Evolutionary conservation across 2,797 vertebrate genomes (phyloP).

Genomic region (Salarias fasciatus): DNA sequence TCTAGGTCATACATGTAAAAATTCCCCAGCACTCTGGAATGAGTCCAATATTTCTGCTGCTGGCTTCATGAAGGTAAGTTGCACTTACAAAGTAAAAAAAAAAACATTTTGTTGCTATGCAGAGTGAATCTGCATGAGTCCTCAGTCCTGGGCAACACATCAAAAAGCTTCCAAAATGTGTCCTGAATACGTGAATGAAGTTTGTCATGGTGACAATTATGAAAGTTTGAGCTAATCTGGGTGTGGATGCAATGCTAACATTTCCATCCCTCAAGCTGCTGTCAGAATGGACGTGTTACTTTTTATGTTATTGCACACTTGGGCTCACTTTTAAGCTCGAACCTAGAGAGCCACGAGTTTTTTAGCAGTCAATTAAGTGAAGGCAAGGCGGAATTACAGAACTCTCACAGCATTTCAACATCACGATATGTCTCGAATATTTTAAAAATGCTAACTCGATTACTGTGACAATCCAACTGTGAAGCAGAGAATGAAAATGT

Average conservation of each 20-base stretch:
- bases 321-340: constrained; percentile 6
- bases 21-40: constrained; percentile 31
- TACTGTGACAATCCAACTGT: too few species aligned
- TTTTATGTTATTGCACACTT: constrained; percentile 5
- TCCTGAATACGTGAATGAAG: constrained; percentile 46
- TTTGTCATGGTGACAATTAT: constrained; percentile 26
- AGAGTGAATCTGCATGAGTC: constrained; percentile 51
- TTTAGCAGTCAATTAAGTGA: constrained; percentile 6
- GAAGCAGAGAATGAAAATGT: too few species aligned
- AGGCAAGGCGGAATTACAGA: too few species aligned
- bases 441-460: too few species aligned
- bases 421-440: too few species aligned
- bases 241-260: not conserved
- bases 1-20: constrained; percentile 45
- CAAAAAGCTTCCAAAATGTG: constrained; percentile 51
- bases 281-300: not conserved
- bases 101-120: constrained; percentile 38
- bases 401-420: too few species aligned
- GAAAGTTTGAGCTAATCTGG: not conserved
- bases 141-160: constrained; percentile 57
- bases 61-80: constrained; percentile 34
- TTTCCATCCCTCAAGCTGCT: constrained; percentile 10
- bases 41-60: constrained; percentile 33
- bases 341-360: not conserved
- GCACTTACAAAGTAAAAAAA: constrained; percentile 53